These are phyloP conservation scores for Eubasilissa splendida DNA, from an alignment of 2,888 invertebrate genomes.

Conservation along the genomic window DNA sequence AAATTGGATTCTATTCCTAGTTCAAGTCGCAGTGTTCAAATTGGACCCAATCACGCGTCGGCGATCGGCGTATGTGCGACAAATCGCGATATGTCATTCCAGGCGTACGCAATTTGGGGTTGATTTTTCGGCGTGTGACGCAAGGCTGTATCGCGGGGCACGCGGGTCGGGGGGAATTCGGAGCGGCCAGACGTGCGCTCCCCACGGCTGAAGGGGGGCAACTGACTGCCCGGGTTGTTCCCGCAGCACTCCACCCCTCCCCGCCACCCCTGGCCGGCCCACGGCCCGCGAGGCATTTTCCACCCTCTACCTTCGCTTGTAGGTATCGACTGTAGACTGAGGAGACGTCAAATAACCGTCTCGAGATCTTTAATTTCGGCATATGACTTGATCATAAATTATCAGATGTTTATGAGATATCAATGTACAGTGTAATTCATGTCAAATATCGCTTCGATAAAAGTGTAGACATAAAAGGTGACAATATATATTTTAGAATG, in stretches of 20 bases:
- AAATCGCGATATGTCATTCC: slow-evolving; percentile 41
- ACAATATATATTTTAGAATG: too few species aligned
- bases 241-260: slow-evolving; percentile 38
- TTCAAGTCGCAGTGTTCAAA: slow-evolving; percentile 5
- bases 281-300: slow-evolving; percentile 40
- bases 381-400: background rate
- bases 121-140: slow-evolving; percentile 39
- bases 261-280: slow-evolving; percentile 19
- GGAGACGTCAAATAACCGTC: slow-evolving; percentile 22
- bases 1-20: slow-evolving; percentile 22
- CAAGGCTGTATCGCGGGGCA: slow-evolving; percentile 33
- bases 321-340: slow-evolving; percentile 19
- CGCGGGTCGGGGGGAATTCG: slow-evolving; percentile 27
- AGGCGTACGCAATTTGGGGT: slow-evolving; percentile 38
- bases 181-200: slow-evolving; percentile 32
- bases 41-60: slow-evolving; percentile 11
- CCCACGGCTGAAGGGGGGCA: slow-evolving; percentile 41
- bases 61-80: slow-evolving; percentile 34
- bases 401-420: too few species aligned
- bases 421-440: too few species aligned
- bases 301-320: slow-evolving; percentile 23
- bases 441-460: too few species aligned
- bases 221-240: slow-evolving; percentile 51
- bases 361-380: slow-evolving; percentile 14
- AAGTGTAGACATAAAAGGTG: too few species aligned